Base-by-base conservation (phyloP, 2,113 vertebrate genomes). In the Lycaon pictus region DNA sequence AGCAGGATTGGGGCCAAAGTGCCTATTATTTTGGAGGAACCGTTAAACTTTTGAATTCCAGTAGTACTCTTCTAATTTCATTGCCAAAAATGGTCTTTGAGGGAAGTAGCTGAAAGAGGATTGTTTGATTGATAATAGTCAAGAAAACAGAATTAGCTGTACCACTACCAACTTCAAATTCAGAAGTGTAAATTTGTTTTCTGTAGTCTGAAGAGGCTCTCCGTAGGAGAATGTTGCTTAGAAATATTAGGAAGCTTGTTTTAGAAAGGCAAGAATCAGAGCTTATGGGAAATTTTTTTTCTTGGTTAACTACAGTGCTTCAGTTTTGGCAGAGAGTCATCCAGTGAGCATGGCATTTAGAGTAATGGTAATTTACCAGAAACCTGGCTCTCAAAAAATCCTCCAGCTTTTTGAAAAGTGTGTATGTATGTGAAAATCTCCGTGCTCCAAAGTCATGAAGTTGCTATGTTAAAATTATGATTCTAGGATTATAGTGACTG, bases 401-500 rank as follows among this genome's bases (percentile, higher is more conserved):
- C 4, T 58, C 32, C 48, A 88, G 80, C 27, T 53, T 88, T 90
- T 88, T 53, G 84, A 76, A 37, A 91, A 81, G 69, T 71, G 20
- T 77, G 2, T 80, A 8, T 23, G 5, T 93, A 15, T 94, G 27
- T 93, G 69, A 95, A 22, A 92, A n/a, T 87, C 77, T 96, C 53
- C 43, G 32, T 93, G 32, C 55, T 92, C 51, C 93, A 74, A 77
- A 67, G 43, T 60, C 25, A 23, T 91, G 27, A 88, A 87, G 48
- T 56, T 86, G 55, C 7, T 58, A 1, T 93, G 58, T 43, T 94
- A 86, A 86, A 86, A 56, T 84, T 67, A 67, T 12, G 60, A 62
- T 87, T 77, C 83, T 93, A 95, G 89, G 56, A 91, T 87, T 91
- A 56, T 80, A 93, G 20, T 92, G 71, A 95, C 85, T 96, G 97